Evolutionary conservation across 2,113 vertebrate species (phyloP).

Genomic region (Poeciliopsis occidentalis): DNA sequence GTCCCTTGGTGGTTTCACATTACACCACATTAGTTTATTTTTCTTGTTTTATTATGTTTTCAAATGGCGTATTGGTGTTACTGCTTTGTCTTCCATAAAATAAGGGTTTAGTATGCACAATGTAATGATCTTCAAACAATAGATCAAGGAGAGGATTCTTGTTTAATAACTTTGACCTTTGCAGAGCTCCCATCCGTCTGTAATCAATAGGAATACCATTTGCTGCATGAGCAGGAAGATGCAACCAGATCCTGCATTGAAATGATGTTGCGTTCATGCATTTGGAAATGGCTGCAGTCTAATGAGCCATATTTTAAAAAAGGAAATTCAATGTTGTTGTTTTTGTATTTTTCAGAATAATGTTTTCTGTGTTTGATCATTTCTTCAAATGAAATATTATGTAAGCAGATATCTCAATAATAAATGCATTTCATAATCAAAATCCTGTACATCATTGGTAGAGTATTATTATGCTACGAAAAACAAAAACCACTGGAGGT

Average conservation of each 20-base stretch:
- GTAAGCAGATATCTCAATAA: not conserved
- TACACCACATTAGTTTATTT: constrained; percentile 8
- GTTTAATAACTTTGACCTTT: constrained; percentile 65
- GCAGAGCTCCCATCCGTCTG: constrained; percentile 31
- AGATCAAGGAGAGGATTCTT: constrained; percentile 36
- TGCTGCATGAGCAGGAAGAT: constrained; percentile 38
- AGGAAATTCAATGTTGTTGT: not conserved
- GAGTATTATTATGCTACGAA: too few relatives aligned
- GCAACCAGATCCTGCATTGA: constrained; percentile 34
- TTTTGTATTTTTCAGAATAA: not conserved
- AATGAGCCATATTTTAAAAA: not conserved
- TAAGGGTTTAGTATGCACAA: constrained; percentile 23
- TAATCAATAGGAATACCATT: constrained; percentile 63
- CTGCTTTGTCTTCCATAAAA: constrained; percentile 22
- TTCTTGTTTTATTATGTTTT: not conserved
- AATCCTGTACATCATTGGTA: not conserved
- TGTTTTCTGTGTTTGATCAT: not conserved
- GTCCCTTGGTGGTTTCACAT: constrained; percentile 18
- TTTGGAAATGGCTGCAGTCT: not conserved
- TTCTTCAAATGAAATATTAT: not conserved
- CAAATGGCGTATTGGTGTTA: not conserved
- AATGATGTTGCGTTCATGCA: constrained; percentile 42
- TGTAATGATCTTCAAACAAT: constrained; percentile 38
- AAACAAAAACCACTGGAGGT: too few relatives aligned
- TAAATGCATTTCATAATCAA: not conserved